Conservation (phyloP, 1,140 invertebrate genomes). For the Diorhabda carinulata region DNA sequence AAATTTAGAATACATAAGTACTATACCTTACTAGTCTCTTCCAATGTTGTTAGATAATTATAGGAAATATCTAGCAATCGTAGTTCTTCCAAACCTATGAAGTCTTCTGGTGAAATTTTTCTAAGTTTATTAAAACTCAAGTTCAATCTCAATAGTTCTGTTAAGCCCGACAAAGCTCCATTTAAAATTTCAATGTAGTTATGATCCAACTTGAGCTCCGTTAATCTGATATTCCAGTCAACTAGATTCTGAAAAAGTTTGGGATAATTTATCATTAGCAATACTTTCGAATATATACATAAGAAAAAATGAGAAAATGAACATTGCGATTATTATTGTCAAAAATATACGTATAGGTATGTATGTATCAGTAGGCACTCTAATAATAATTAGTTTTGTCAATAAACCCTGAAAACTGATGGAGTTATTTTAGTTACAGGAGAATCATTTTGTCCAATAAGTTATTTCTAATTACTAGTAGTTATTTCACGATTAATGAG, state of each 20-base stretch:
- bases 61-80: constrained; percentile 70
- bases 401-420: too few relatives aligned
- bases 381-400: too few relatives aligned
- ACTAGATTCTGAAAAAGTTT: constrained; percentile 60
- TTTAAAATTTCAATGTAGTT: constrained; percentile 67
- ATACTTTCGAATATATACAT: background rate
- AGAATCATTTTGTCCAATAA: too few relatives aligned
- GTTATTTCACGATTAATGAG: too few relatives aligned
- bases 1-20: too few relatives aligned
- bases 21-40: constrained; percentile 72
- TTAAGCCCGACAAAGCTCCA: constrained; percentile 67
- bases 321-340: background rate
- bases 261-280: background rate
- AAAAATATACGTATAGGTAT: background rate
- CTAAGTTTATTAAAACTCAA: constrained; percentile 70
- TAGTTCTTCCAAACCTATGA: constrained; percentile 68
- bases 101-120: constrained; percentile 66
- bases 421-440: too few relatives aligned
- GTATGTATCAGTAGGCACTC: too few relatives aligned
- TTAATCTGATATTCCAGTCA: constrained; percentile 63
- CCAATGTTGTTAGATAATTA: constrained; percentile 69
- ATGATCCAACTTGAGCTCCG: constrained; percentile 67
- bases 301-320: background rate
- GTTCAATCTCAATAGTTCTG: constrained; percentile 65
- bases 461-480: too few relatives aligned